Evolutionary conservation across 2,113 vertebrate genomes (phyloP), one percentile per base, ranked within the genome.

Genomic region (western clawed frog (Xenopus tropicalis)): DNA sequence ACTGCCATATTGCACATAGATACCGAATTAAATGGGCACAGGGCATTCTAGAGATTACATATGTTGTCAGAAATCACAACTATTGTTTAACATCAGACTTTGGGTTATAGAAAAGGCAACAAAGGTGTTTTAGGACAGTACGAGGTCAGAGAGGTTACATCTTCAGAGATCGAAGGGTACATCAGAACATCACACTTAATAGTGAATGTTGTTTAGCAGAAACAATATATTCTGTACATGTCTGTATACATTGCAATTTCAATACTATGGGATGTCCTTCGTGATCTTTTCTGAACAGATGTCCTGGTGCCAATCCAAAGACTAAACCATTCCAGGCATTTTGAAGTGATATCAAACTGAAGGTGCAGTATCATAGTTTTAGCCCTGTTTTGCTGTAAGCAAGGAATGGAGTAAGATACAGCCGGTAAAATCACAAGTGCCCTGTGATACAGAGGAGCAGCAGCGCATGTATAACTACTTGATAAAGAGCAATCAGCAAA

Each of bases 361-460:
- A 19, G 11, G 54, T 19, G 9, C 54, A 17, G 46, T 48, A 1
- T 48, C 14, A 48, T 48, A 14, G 16, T 48, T 17, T 4, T 48
- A 48, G 3, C 46, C 46, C 12, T 48, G 3, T 48, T 17, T 13
- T 48, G 29, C 29, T 37, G 29, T 37, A 37, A 11, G 46, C 16
- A 48, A 48, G 14, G 13, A 48, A 48, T 13, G 13, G 9, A 48
- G 46, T 51, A 73, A 66, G 51, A 68, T 52, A 19, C 17, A 21
- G 19, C 23, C 65, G 11, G 61, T 52, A 29, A 24, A 85, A 78
- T 90, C 86, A 98, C 1, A 98, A 85, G 85, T 86, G 93, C 46
- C 96, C 97, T 0, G 93, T 92, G 74, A 97, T 80, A 80, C 95
- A 98, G 5, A 98, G 87, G 79, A 98, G 69, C 37, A 99, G 88